Conservation (phyloP, 2,797 vertebrate genomes). For the Syngnathus acus region DNA sequence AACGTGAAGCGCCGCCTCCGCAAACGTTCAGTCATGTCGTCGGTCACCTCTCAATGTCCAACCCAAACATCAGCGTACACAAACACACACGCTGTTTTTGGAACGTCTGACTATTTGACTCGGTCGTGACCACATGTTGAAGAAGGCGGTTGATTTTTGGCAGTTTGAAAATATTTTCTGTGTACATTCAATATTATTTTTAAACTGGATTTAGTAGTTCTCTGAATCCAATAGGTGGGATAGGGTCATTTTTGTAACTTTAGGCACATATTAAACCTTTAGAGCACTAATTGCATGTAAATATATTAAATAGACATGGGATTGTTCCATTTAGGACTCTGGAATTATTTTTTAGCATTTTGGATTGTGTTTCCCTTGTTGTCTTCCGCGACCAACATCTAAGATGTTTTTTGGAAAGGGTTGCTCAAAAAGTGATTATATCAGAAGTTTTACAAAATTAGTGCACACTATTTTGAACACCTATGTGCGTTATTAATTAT, state of each 20-base stretch:
- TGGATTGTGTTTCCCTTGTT: not conserved
- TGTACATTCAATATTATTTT: constrained; percentile 20
- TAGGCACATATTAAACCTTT: not conserved
- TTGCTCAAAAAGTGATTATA: not conserved
- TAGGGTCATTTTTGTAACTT: not conserved
- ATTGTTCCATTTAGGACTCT: not conserved
- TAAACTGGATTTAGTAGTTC: not conserved
- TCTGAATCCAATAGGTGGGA: not conserved
- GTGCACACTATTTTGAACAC: not conserved
- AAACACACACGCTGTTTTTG: constrained; percentile 24
- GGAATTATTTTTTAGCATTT: not conserved
- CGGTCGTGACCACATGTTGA: not conserved
- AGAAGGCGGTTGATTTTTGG: constrained; percentile 9
- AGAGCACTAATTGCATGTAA: not conserved
- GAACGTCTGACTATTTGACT: constrained; percentile 12
- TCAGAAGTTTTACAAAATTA: not conserved
- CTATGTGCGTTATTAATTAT: not conserved
- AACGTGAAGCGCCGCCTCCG: constrained; percentile 22
- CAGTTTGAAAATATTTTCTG: constrained; percentile 11
- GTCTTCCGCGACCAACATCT: not conserved
- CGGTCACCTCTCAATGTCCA: constrained; percentile 18
- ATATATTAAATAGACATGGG: not conserved
- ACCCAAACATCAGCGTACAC: constrained; percentile 19
- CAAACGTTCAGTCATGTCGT: constrained; percentile 33
- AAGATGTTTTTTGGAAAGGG: not conserved